phyloP scores from a whole-genome alignment of 2,888 invertebrate genomes.

The Chamaedrilus cognettii region DNA sequence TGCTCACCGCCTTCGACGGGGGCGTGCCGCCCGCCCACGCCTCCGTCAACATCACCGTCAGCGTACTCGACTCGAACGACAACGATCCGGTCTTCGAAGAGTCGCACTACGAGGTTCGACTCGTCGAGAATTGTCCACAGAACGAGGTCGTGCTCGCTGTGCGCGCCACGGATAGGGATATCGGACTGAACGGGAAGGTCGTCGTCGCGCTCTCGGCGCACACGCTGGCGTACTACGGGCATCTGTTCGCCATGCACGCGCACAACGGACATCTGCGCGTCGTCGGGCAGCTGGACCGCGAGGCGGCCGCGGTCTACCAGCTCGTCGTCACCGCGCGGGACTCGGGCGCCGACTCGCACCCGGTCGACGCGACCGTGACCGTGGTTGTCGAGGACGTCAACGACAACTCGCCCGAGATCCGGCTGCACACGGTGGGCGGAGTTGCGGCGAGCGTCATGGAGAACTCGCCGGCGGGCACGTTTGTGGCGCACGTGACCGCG shows the following conservation, averaged over 20 bases:
- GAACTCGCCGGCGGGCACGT: slow-evolving; percentile 22
- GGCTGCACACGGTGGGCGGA: slow-evolving; percentile 21
- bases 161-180: slow-evolving; percentile 37
- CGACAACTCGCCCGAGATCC: slow-evolving; percentile 34
- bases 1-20: slow-evolving; percentile 33
- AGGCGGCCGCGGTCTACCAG: slow-evolving; percentile 27
- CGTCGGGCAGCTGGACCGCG: slow-evolving; percentile 23
- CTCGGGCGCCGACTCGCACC: slow-evolving; percentile 28
- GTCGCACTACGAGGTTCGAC: slow-evolving; percentile 25
- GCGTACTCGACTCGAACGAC: slow-evolving; percentile 36
- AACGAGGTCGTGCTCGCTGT: slow-evolving; percentile 29
- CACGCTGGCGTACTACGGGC: slow-evolving; percentile 28
- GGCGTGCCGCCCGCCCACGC: slow-evolving; percentile 25
- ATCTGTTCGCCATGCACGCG: slow-evolving; percentile 31
- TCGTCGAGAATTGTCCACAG: slow-evolving; percentile 32
- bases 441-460: slow-evolving; percentile 26
- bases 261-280: slow-evolving; percentile 24
- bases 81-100: slow-evolving; percentile 35
- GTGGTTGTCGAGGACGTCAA: slow-evolving; percentile 32
- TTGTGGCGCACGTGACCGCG: slow-evolving; percentile 29
- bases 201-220: slow-evolving; percentile 31
- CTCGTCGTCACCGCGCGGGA: slow-evolving; percentile 35
- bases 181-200: slow-evolving; percentile 35
- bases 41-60: slow-evolving; percentile 27
- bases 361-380: slow-evolving; percentile 22